Evolutionary conservation across 2,797 vertebrate species (phyloP), one percentile per base, ranked within the genome.

Genomic region (Platalea minor): DNA sequence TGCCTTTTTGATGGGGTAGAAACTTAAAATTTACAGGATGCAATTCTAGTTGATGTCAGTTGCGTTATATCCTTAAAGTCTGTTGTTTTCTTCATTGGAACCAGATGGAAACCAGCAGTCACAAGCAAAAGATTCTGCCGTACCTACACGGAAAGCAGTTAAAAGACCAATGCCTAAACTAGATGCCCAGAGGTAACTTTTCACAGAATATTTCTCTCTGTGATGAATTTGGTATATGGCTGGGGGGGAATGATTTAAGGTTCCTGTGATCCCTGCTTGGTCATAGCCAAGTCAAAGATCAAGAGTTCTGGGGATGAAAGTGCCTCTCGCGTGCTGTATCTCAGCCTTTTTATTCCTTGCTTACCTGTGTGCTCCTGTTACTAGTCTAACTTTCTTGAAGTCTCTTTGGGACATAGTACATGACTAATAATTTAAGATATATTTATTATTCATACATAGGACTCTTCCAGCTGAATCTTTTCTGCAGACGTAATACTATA

Each of bases 91-190:
- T 91, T 70, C 33, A 4, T 51, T 57, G 84, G 94, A 85, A 51
- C 50, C 79, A 56, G 95, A 89, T 56, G 94, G 57, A 68, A 94
- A 94, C 68, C 91, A 95, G 80, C 79, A 86, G 37, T 86, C 96
- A 5, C 94, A 96, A 80, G 21, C 76, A 43, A 98, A 96, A 16
- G 99, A 99, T 53, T 97, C 99, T 78, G 98, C 98, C 48, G 94
- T 96, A n/a, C 97, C 98, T 68, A 97, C 98, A 78, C 98, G 97
- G 92, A 99, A 96, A 97, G 95, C 89, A 11, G 97, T 98, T 64
- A 99, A 98, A 97, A 98, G 98, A 88, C 98, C 99, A 1, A 98
- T 98, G 68, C 99, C 99, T 60, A 99, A 98, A 95, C 98, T 99
- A 89, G 99, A 99, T 97, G 99, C 99, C 86, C 98, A 99, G n/a